A percentile compares a stretch with the other conserved stretches of the same genome.
These are phyloP conservation scores for Apis laboriosa DNA, from an alignment of 1,140 invertebrate species.

Conservation along the genomic window DNA sequence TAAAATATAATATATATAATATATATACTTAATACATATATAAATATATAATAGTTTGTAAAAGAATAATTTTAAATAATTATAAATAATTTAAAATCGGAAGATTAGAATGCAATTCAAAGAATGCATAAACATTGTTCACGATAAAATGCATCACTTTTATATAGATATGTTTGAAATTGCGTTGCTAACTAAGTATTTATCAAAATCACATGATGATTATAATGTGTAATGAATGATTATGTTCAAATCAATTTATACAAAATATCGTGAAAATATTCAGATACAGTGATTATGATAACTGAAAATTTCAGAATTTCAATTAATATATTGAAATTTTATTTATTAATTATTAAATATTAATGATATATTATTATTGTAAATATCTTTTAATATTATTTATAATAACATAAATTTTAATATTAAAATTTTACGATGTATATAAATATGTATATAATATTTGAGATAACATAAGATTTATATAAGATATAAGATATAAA, in stretches of 20 bases:
- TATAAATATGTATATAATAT: not conserved
- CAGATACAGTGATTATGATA: not conserved
- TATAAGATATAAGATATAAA: too few relatives aligned
- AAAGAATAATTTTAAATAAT: not conserved
- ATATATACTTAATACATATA: not conserved
- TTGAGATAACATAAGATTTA: too few relatives aligned
- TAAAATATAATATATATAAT: not conserved
- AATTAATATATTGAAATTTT: not conserved
- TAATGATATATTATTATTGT: not conserved
- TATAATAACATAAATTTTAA: not conserved
- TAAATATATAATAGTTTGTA: not conserved
- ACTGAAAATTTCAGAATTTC: not conserved
- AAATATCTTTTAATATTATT: not conserved
- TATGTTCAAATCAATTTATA: conserved; percentile 7
- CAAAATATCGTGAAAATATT: not conserved
- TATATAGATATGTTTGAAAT: not conserved
- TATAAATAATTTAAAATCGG: not conserved
- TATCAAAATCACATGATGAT: conserved; percentile 49
- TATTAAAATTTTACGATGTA: not conserved
- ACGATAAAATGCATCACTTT: conserved; percentile 12
- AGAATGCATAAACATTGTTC: not conserved
- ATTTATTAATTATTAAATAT: not conserved
- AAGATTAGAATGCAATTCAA: conserved; percentile 8
- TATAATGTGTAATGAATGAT: not conserved
- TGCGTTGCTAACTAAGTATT: conserved; percentile 12